These are phyloP conservation scores for Omphaloscelis lunosa DNA, from an alignment of 2,888 invertebrate genomes.

Conservation along the genomic window DNA sequence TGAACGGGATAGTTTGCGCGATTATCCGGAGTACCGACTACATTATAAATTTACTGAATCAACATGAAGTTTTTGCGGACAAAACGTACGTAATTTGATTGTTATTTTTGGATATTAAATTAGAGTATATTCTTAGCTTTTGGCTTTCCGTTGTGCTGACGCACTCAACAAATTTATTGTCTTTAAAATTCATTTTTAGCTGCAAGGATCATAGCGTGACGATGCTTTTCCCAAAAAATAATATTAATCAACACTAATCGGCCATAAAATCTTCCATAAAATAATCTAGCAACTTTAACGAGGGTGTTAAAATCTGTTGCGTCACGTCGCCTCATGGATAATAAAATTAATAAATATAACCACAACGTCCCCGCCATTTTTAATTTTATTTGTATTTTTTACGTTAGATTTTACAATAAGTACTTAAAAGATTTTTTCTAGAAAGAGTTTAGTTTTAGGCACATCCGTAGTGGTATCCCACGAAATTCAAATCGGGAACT, in stretches of 20 bases:
- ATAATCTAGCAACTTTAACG: slow-evolving; percentile 53
- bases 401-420: too few species aligned
- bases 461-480: too few species aligned
- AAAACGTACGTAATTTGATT: slow-evolving; percentile 32
- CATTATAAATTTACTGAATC: background rate
- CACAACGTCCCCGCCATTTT: slow-evolving; percentile 40
- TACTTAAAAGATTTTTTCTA: too few species aligned
- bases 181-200: slow-evolving; percentile 44
- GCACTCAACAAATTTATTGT: slow-evolving; percentile 37
- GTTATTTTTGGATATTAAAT: slow-evolving; percentile 44
- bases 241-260: slow-evolving; percentile 41
- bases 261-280: slow-evolving; percentile 60
- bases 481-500: too few species aligned
- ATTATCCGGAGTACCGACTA: too few species aligned
- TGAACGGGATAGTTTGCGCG: too few species aligned
- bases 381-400: background rate
- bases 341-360: slow-evolving; percentile 58
- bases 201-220: slow-evolving; percentile 25
- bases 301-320: slow-evolving; percentile 57
- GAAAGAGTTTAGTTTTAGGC: too few species aligned
- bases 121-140: slow-evolving; percentile 42
- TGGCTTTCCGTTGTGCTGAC: slow-evolving; percentile 47
- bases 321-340: slow-evolving; percentile 39
- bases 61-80: slow-evolving; percentile 14
- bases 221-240: slow-evolving; percentile 9